These are phyloP conservation scores for Cuniculus paca DNA, from an alignment of 2,797 vertebrate species.

Conservation along the genomic window DNA sequence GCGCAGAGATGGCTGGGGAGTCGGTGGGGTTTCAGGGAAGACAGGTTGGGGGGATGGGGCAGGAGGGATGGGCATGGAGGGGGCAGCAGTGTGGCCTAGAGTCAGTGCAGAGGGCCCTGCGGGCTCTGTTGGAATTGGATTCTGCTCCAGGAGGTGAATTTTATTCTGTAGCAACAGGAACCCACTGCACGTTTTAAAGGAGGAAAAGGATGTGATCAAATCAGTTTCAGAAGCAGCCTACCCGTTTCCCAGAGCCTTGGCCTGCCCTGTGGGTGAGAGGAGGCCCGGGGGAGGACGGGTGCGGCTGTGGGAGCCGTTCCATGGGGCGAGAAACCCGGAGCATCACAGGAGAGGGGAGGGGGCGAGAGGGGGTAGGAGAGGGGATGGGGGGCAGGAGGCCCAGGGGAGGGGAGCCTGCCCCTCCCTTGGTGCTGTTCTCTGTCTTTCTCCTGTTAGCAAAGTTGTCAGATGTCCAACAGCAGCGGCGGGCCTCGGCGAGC, in stretches of 20 bases:
- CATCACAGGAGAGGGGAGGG: neutral
- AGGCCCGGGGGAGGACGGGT: neutral
- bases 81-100: neutral
- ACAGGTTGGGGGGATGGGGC: neutral
- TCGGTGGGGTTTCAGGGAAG: neutral
- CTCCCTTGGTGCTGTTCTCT: neutral
- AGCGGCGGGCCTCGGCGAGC: neutral
- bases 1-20: neutral
- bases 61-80: neutral
- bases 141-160: neutral
- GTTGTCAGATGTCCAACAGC: neutral
- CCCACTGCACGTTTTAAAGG: neutral
- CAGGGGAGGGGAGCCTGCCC: too few relatives aligned
- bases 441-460: neutral
- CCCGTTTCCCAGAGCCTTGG: neutral
- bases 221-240: neutral
- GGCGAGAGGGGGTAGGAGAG: neutral
- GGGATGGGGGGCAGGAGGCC: neutral
- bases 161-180: neutral
- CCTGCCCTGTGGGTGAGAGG: neutral
- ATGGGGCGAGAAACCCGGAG: neutral
- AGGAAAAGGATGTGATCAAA: neutral
- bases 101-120: neutral
- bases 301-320: neutral
- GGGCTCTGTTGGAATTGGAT: neutral